Base-by-base conservation (phyloP, 2,113 vertebrate genomes). In the Salvelinus sp. region DNA sequence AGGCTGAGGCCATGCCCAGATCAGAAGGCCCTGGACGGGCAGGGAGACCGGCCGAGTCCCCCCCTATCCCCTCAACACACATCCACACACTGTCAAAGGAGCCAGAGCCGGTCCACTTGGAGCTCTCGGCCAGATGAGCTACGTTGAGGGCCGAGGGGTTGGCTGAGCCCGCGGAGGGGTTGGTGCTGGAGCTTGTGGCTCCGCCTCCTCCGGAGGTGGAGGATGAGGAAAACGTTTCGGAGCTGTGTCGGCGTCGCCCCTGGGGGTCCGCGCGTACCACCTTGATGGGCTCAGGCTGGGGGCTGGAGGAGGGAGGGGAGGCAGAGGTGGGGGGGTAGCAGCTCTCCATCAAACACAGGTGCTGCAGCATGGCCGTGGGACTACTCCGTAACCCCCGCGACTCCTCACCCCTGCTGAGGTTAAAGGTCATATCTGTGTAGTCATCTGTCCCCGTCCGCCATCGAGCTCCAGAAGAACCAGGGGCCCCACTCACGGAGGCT, bases 391-490 rank as follows among this genome's bases (percentile, higher is more conserved):
- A 78, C 77, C 81, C 66, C 38, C 38, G 38, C 9, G 38, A 44
- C 38, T 44, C 38, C 30, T 91, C 88, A 0, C 85, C 82, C 67
- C 78, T 69, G 74, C 92, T 90, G 82, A 94, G 92, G 87, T 92
- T 94, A 90, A 97, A 96, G 0, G 93, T 95, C 93, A 98, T 95
- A 82, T 98, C 95, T 0, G 95, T 95, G 88, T 98, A 98, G 86
- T 97, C 95, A 13, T 97, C 96, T n/a, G 89, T 93, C 79, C 87
- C 85, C 72, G 93, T 85, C 83, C 82, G 0, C 88, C 81, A 84
- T 85, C 90, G 78, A 91, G 87, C 74, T 85, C 92, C 62, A 0
- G 84, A 75, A 67, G 80, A 80, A 18, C 76, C 84, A 0, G 88
- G 72, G 64, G 86, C 14, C 2, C 14, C 83, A 33, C 79, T 82